Evolutionary conservation across 2,797 vertebrate species (phyloP).

Genomic region (Amazonetta brasiliensis): DNA sequence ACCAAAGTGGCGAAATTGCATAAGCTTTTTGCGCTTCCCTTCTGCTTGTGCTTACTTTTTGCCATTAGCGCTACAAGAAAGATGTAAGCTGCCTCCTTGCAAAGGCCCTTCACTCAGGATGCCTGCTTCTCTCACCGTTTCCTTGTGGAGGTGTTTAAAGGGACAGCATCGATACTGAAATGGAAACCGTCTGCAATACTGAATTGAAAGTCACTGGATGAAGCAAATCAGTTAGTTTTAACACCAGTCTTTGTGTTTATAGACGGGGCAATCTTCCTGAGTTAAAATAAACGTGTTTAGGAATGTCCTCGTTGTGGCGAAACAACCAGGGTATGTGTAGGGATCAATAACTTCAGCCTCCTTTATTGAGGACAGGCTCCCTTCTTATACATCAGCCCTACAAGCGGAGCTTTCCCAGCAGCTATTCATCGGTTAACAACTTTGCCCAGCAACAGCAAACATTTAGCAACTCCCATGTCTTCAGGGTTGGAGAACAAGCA

Average conservation of each 20-base stretch:
- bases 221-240: background rate
- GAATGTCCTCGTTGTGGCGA: background rate
- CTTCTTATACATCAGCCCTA: no score
- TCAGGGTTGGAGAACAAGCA: no score
- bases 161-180: background rate
- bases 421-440: no score
- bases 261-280: background rate
- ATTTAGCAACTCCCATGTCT: no score
- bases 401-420: no score
- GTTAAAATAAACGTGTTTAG: background rate
- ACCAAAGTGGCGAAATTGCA: background rate
- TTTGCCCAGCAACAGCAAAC: no score
- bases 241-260: background rate
- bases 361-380: no score
- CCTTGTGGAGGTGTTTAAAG: background rate
- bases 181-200: background rate
- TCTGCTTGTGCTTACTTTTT: background rate
- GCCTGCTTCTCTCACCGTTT: background rate
- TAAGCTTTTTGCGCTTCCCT: background rate
- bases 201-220: background rate
- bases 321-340: no score
- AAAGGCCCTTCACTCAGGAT: background rate
- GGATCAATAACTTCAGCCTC: no score
- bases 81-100: background rate
- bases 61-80: background rate